Evolutionary conservation across 2,797 vertebrate genomes (phyloP), one percentile per base, ranked within the genome.

Genomic region (Sorex maritimensis): DNA sequence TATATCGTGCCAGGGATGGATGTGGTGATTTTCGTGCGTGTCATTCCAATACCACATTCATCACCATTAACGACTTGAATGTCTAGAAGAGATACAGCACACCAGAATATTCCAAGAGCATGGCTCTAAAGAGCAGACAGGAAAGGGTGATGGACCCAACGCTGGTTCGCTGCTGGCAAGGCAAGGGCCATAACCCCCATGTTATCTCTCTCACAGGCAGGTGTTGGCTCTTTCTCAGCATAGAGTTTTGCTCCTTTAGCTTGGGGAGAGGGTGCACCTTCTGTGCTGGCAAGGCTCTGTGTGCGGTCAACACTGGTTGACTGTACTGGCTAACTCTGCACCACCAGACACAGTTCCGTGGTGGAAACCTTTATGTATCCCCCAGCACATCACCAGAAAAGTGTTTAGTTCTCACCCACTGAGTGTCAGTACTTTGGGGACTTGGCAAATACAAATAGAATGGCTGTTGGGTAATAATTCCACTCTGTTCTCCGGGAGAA

Each of bases 191-290:
- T 44, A 44, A 44, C 41, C 41, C 41, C 41, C 7, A 7, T 44
- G 7, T 44, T 44, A 44, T 44, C 41, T 44, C 41, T 44, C 41
- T 5, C 41, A 5, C 7, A 44, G 41, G 7, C 5, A 55, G 52
- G 52, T 10, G 52, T 17, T 55, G 52, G 15, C 52, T 55, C 5
- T 55, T 91, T 96, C 28, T 85, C 92, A 46, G 44, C 30, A 26
- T 93, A 38, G 65, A 78, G 23, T 90, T 96, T 95, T 77, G 24
- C 55, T 89, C 14, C 89, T 90, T 94, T 91, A 80, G 12, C 26
- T 93, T 92, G 58, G 46, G 46, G 79, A 23, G 52, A 12, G 41
- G 41, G 41, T 44, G 41, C 41, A 44, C 41, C 41, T 44, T 44
- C 41, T 7, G 3, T 44, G 41, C 15, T 55, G 52, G 11, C 52